phyloP scores from a whole-genome alignment of 2,888 invertebrate species.

The Catocala nupta region DNA sequence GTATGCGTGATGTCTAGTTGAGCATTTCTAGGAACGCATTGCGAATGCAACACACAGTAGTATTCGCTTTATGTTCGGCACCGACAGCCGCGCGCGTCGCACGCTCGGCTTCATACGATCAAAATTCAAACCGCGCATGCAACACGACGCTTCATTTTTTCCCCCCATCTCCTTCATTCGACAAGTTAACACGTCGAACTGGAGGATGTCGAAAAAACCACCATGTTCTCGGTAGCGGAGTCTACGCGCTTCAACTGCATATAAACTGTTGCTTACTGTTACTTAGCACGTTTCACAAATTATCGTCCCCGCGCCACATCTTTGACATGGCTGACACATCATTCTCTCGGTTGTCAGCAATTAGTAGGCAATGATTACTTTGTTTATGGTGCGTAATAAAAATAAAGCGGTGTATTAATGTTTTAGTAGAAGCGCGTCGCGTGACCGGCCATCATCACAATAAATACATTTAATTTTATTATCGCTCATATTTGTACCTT shows the following conservation, averaged over 20 bases:
- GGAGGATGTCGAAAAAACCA: conserved; percentile 72
- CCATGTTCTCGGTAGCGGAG: conserved; percentile 57
- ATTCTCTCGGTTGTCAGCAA: conserved; percentile 51
- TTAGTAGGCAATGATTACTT: conserved; percentile 58
- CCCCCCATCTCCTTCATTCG: conserved; percentile 63
- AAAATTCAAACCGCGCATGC: conserved; percentile 70
- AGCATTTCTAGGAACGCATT: conserved; percentile 49
- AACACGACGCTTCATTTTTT: conserved; percentile 64
- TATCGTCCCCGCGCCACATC: conserved; percentile 52
- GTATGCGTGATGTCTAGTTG: conserved; percentile 31
- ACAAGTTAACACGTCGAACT: conserved; percentile 70
- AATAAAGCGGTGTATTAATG: conserved; percentile 51
- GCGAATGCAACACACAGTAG: conserved; percentile 51
- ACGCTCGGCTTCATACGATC: conserved; percentile 57
- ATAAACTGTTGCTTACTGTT: conserved; percentile 55
- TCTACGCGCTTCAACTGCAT: conserved; percentile 57
- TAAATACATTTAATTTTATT: conserved; percentile 63
- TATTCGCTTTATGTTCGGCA: conserved; percentile 40
- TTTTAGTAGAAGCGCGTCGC: conserved; percentile 52
- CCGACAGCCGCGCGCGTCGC: conserved; percentile 35
- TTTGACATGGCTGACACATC: conserved; percentile 51
- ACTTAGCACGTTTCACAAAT: conserved; percentile 58
- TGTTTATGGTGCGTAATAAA: conserved; percentile 54
- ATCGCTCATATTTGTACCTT: conserved; percentile 53
- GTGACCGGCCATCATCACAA: conserved; percentile 59